A percentile compares a stretch with the other conserved stretches of the same genome.
These are phyloP conservation scores for Pocillopora grandis DNA, from an alignment of 92 coral and sea anemone genomes.

Conservation along the genomic window DNA sequence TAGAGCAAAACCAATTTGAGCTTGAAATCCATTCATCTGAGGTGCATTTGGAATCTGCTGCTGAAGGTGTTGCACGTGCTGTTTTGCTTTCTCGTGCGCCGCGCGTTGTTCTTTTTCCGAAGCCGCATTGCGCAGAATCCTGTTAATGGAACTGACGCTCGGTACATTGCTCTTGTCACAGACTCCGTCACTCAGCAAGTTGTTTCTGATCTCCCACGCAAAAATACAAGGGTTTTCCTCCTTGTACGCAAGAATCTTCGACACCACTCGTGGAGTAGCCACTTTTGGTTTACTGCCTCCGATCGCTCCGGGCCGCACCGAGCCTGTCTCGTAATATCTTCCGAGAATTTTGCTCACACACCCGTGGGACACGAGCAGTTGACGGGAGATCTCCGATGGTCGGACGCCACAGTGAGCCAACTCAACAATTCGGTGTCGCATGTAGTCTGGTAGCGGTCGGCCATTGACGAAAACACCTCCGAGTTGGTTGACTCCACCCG, in stretches of 20 bases:
- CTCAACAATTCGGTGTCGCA: slow-evolving; percentile 99
- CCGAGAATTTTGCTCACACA: slow-evolving; percentile 99
- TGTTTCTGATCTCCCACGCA: slow-evolving; percentile 98
- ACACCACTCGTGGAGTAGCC: slow-evolving; percentile 95
- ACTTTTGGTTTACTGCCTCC: slow-evolving; percentile 99
- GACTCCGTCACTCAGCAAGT: slow-evolving; percentile 85
- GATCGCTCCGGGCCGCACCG: slow-evolving; percentile 98
- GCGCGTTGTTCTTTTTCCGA: slow-evolving; percentile 94
- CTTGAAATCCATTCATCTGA: slow-evolving; percentile 78
- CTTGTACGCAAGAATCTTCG: slow-evolving; percentile 91
- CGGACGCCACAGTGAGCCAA: slow-evolving; percentile 99
- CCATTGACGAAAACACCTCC: slow-evolving; percentile 99
- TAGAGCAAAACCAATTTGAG: slow-evolving; percentile 91
- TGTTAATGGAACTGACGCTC: slow-evolving; percentile 97
- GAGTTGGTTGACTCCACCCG: slow-evolving; percentile 99
- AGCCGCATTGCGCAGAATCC: slow-evolving; percentile 91
- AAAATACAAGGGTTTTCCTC: slow-evolving; percentile 97
- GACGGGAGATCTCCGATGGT: slow-evolving; percentile 99
- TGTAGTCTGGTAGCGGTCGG: slow-evolving; percentile 98
- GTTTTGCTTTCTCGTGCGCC: slow-evolving; percentile 91
- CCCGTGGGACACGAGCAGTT: slow-evolving; percentile 98
- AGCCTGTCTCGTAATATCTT: slow-evolving; percentile 97
- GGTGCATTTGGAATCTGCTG: slow-evolving; percentile 84
- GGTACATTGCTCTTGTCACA: slow-evolving; percentile 97
- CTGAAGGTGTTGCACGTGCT: slow-evolving; percentile 92